These are phyloP conservation scores for Ammodytes dubius DNA, from an alignment of 2,113 vertebrate genomes.

Conservation along the genomic window DNA sequence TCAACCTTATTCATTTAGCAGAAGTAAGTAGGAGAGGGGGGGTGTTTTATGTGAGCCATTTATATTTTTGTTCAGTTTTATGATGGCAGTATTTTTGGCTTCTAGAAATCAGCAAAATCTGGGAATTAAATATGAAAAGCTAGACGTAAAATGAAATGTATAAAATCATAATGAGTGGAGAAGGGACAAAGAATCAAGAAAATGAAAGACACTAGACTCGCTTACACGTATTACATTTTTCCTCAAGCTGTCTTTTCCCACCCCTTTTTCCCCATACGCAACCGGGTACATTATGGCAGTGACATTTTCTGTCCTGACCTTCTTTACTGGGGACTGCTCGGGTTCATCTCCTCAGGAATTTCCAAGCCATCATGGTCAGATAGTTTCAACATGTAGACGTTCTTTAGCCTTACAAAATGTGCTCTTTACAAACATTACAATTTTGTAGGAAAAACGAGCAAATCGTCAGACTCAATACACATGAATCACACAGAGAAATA, in stretches of 20 bases:
- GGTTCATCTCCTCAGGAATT: conserved; percentile 85
- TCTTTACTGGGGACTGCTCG: conserved; percentile 80
- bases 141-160: not conserved
- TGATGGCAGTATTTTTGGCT: conserved; percentile 61
- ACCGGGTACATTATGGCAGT: conserved; percentile 82
- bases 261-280: conserved; percentile 69
- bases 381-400: conserved; percentile 75
- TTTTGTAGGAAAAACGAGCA: conserved; percentile 58
- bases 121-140: not conserved
- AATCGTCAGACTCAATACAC: conserved; percentile 12
- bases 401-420: conserved; percentile 57
- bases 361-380: conserved; percentile 79
- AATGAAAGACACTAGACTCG: conserved; percentile 33
- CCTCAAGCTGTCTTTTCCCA: conserved; percentile 76
- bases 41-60: conserved; percentile 75
- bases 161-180: not conserved
- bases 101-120: conserved; percentile 22
- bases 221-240: conserved; percentile 65
- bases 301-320: conserved; percentile 86
- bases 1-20: conserved; percentile 92
- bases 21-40: conserved; percentile 79
- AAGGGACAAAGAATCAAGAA: not conserved
- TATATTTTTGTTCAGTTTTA: conserved; percentile 71
- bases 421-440: conserved; percentile 53
- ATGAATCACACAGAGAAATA: conserved; percentile 18